phyloP scores from a whole-genome alignment of 2,888 invertebrate species.

The Troglohyphantes excavatus region DNA sequence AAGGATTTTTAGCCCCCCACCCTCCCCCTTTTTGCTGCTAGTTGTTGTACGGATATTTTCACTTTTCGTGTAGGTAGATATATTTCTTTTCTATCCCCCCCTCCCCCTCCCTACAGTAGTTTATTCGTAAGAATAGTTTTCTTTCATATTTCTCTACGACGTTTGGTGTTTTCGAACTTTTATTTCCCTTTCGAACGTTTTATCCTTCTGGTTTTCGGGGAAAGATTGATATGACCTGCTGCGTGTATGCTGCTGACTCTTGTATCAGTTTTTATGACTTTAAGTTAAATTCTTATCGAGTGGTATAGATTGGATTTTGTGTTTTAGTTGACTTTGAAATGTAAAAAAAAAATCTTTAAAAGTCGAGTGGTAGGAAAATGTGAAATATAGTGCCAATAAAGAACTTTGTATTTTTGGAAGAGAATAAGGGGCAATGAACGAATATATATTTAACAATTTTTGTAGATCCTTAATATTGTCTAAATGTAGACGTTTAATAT shows the following conservation, averaged over 20 bases:
- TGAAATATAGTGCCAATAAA: not conserved
- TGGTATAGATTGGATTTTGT: conserved; percentile 45
- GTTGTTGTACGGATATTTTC: conserved; percentile 45
- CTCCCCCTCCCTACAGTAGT: not conserved
- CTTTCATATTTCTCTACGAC: conserved; percentile 15
- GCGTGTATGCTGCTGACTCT: not conserved
- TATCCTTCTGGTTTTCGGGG: conserved; percentile 7
- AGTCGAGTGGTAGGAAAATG: not conserved
- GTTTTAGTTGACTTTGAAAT: conserved; percentile 31
- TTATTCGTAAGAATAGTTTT: conserved; percentile 48
- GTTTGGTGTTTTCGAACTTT: conserved; percentile 3
- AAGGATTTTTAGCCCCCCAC: not conserved
- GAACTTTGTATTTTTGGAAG: too few species aligned
- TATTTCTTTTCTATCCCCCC: conserved; percentile 21
- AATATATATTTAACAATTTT: too few species aligned
- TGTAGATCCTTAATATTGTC: too few species aligned
- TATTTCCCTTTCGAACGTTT: not conserved
- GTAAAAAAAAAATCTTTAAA: not conserved
- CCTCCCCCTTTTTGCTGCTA: not conserved
- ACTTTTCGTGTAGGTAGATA: conserved; percentile 62
- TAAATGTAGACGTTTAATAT: too few species aligned
- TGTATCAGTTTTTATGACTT: conserved; percentile 55
- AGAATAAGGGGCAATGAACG: too few species aligned
- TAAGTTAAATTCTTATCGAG: conserved; percentile 45
- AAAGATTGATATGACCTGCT: conserved; percentile 43